Base-by-base conservation (phyloP, 2,888 invertebrate species). In the Acleris cristana region DNA sequence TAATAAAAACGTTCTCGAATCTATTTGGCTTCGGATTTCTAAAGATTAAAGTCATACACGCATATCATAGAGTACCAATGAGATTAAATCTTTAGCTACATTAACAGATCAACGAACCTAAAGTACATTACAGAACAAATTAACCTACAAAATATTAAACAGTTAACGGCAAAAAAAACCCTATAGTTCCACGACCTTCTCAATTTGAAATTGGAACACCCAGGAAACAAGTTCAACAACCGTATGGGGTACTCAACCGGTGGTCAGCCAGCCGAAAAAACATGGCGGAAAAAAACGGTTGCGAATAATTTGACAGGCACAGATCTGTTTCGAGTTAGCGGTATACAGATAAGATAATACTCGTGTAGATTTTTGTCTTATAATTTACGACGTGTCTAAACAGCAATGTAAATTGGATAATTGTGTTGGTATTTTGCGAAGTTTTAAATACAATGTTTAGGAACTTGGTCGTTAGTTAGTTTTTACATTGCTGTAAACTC, bases 381-480 rank as follows among this genome's bases (percentile, higher is more conserved):
- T 30, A 34, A 52, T 57, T 60, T 48, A 61, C 26, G 48, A 59
- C 44, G 58, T 59, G 55, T 65, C 26, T 61, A 54, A 60, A 62
- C 53, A 49, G 60, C 53, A 26, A 74, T 72, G 74, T 75, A 79
- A 85, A 86, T 83, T 81, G 77, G 75, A 82, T 83, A 82, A 85
- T 84, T 80, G 76, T 69, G 68, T 77, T 73, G 72, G 63, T 74
- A 65, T 49, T 53, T 49, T 56, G 26, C 52, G 10, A 62, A 58
- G 53, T 62, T 58, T 1, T 56, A 51, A 60, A 19, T 45, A 64
- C 52, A 23, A 12, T 44, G 52, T 64, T 26, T 45, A 53, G 44
- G 18, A 52, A 56, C 30, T 61, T 40, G 30, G 16, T 30, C 14
- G 16, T 60, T 12, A 16, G n/a, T 60, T 10, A 16, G n/a, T 57